These are phyloP conservation scores for Polymixis flavicincta DNA, from an alignment of 2,888 invertebrate species.

Conservation along the genomic window DNA sequence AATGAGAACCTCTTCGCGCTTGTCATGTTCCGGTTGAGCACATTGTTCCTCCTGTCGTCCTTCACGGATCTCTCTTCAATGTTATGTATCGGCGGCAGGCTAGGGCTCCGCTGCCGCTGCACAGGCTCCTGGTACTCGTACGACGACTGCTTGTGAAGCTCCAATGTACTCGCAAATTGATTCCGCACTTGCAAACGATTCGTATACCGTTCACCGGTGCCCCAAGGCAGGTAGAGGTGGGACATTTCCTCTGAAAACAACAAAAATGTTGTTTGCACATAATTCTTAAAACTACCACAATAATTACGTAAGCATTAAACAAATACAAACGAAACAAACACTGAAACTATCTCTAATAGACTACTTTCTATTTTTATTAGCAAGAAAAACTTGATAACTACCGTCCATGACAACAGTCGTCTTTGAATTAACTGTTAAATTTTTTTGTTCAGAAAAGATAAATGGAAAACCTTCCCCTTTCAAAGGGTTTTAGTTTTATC, in stretches of 20 bases:
- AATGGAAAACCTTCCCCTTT: conserved; percentile 80
- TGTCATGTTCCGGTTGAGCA: conserved; percentile 83
- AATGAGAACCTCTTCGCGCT: conserved; percentile 87
- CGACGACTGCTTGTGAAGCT: conserved; percentile 84
- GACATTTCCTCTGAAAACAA: conserved; percentile 94
- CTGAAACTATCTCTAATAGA: conserved; percentile 33
- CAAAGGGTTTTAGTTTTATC: conserved; percentile 87
- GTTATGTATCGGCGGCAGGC: conserved; percentile 92
- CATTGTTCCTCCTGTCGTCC: conserved; percentile 80
- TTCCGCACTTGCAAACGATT: conserved; percentile 85
- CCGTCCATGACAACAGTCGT: conserved; percentile 82
- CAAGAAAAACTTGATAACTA: conserved; percentile 68
- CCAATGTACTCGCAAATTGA: conserved; percentile 88
- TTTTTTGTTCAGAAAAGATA: conserved; percentile 73
- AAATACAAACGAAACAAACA: conserved; percentile 37
- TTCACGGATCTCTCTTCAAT: conserved; percentile 78
- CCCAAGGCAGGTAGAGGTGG: conserved; percentile 94
- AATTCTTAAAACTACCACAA: conserved; percentile 21
- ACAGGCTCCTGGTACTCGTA: conserved; percentile 86
- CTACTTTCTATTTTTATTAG: conserved; percentile 63
- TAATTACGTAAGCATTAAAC: conserved; percentile 47
- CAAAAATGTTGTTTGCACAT: conserved; percentile 49
- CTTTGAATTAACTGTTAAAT: conserved; percentile 79
- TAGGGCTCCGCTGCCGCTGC: conserved; percentile 91
- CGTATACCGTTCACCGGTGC: conserved; percentile 88